These are phyloP conservation scores for Polietes domitor DNA, from an alignment of 2,888 invertebrate genomes.

Conservation along the genomic window DNA sequence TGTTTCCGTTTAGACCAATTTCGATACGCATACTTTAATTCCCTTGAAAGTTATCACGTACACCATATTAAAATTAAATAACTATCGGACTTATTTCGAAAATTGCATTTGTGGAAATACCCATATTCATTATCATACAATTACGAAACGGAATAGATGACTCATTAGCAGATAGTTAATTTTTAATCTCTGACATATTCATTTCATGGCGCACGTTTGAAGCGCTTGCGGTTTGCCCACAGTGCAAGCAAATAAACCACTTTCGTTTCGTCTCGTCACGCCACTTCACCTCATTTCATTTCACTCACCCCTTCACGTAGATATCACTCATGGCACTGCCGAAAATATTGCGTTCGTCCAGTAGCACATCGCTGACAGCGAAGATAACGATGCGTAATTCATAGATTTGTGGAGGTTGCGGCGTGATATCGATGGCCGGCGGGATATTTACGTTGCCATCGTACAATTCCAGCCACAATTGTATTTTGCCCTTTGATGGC, in stretches of 20 bases:
- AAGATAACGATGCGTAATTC: constrained; percentile 87
- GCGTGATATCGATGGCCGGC: constrained; percentile 88
- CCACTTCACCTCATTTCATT: background rate
- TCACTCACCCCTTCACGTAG: constrained; percentile 86
- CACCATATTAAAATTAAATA: too few relatives aligned
- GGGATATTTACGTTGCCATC: constrained; percentile 84
- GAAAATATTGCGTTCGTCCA: constrained; percentile 87
- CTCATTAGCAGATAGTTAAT: constrained; percentile 2
- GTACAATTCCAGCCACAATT: constrained; percentile 95
- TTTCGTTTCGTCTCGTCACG: too few relatives aligned
- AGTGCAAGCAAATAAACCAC: background rate
- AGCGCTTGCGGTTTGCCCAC: background rate
- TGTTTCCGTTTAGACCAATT: too few relatives aligned
- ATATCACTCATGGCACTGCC: constrained; percentile 90
- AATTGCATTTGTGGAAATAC: background rate
- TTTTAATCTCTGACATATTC: background rate
- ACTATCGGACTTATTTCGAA: too few relatives aligned
- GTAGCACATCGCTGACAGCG: constrained; percentile 84
- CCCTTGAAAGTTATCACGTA: too few relatives aligned
- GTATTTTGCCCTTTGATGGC: constrained; percentile 89
- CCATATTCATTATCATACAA: background rate
- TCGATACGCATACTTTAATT: too few relatives aligned
- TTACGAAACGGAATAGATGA: background rate
- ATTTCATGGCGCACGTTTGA: background rate
- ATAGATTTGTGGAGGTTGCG: constrained; percentile 85